phyloP scores from a whole-genome alignment of 2,888 invertebrate genomes.

The Rhamphomyia laevipes region DNA sequence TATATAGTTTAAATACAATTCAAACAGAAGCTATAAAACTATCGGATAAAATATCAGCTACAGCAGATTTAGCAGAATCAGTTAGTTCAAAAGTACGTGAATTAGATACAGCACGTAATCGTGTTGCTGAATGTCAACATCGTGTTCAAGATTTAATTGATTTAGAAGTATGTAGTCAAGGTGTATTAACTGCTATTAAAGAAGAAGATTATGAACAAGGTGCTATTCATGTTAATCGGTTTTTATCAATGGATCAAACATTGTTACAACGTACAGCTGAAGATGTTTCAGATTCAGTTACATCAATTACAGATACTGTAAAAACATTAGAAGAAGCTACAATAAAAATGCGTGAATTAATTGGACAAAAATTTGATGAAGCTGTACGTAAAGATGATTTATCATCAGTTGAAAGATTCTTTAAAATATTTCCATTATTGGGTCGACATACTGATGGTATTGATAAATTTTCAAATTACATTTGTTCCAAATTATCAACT shows the following conservation, averaged over 20 bases:
- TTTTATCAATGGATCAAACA: slow-evolving; percentile 83
- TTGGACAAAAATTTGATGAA: slow-evolving; percentile 77
- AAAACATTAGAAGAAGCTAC: slow-evolving; percentile 59
- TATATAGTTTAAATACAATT: slow-evolving; percentile 67
- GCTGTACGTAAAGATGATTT: slow-evolving; percentile 80
- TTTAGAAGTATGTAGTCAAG: slow-evolving; percentile 89
- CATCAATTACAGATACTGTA: slow-evolving; percentile 37
- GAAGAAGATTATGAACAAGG: slow-evolving; percentile 95
- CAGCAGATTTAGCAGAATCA: slow-evolving; percentile 79
- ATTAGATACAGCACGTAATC: slow-evolving; percentile 74
- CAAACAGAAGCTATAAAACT: slow-evolving; percentile 70
- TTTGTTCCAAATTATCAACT: slow-evolving; percentile 61
- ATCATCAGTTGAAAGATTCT: slow-evolving; percentile 84
- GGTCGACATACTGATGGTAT: slow-evolving; percentile 87
- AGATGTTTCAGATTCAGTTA: slow-evolving; percentile 51
- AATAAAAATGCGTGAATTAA: slow-evolving; percentile 43
- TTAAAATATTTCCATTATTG: slow-evolving; percentile 92
- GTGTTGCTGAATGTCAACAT: slow-evolving; percentile 88
- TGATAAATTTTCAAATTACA: slow-evolving; percentile 72
- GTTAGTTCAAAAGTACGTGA: slow-evolving; percentile 94
- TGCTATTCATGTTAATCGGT: slow-evolving; percentile 89
- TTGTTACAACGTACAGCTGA: slow-evolving; percentile 63
- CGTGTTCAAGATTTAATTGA: slow-evolving; percentile 91
- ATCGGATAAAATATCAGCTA: slow-evolving; percentile 72
- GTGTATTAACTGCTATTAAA: slow-evolving; percentile 87